These are phyloP conservation scores for Muricea muricata DNA, from an alignment of 92 coral and sea anemone genomes.

Conservation along the genomic window DNA sequence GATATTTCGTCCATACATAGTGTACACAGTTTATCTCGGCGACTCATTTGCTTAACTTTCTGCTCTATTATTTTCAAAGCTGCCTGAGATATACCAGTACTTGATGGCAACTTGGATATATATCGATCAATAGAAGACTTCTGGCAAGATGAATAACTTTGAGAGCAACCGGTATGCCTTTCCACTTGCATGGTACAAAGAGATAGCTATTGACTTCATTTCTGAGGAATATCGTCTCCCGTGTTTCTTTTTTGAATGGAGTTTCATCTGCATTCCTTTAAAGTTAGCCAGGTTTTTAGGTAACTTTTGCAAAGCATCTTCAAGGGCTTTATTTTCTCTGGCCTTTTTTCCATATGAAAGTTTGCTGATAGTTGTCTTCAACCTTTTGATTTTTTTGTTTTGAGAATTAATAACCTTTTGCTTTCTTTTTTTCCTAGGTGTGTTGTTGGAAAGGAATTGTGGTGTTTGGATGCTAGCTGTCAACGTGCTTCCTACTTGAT, in stretches of 20 bases:
- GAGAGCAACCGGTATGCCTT: slow-evolving; percentile 30
- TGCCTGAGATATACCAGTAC: slow-evolving; percentile 19
- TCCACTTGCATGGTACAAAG: slow-evolving; percentile 43
- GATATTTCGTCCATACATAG: slow-evolving; percentile 32
- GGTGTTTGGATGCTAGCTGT: not conserved
- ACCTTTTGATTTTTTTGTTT: not conserved
- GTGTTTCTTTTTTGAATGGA: slow-evolving; percentile 9
- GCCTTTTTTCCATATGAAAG: slow-evolving; percentile 14
- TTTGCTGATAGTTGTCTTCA: not conserved
- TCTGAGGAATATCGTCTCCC: slow-evolving; percentile 38
- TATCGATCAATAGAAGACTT: slow-evolving; percentile 22
- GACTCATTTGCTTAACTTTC: slow-evolving; percentile 25
- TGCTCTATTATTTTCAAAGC: slow-evolving; percentile 3
- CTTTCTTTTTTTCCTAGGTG: too few relatives aligned
- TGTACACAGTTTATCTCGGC: slow-evolving; percentile 4
- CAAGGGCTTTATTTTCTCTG: not conserved
- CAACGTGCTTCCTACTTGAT: not conserved
- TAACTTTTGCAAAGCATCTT: too few relatives aligned
- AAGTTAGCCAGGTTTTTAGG: too few relatives aligned
- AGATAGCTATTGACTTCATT: slow-evolving; percentile 26
- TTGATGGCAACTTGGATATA: slow-evolving; percentile 24
- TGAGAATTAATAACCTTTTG: too few relatives aligned
- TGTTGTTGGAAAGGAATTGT: not conserved
- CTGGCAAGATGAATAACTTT: slow-evolving; percentile 32
- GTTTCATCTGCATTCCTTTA: slow-evolving; percentile 24